Evolutionary conservation across 2,113 vertebrate species (phyloP), one percentile per base, ranked within the genome.

Genomic region (Chlamydotis undulata): DNA sequence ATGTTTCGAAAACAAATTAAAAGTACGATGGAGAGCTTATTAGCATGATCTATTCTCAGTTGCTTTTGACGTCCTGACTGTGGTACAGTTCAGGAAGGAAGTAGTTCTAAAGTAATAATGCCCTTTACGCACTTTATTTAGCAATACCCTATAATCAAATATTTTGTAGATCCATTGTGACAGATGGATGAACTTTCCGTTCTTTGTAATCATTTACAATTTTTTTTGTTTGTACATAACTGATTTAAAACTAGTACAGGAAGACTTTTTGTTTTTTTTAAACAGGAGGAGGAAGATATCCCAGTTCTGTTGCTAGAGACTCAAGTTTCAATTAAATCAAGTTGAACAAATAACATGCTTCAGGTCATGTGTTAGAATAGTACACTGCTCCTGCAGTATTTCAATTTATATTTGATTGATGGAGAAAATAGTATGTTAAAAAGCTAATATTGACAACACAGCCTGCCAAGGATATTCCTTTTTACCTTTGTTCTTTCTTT

Each of bases 111-210:
- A 90, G 14, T 55, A 83, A 33, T 71, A 19, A 49, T 74, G 13
- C 1, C 5, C 1, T 15, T 3, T 10, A 12, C 2, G 1, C 2
- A 1, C 2, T 57, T 17, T 49, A 19, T 74, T 67, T 49, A 75
- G 37, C 9, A 70, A 41, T 71, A 67, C 4, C 21, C 17, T 41
- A 12, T 22, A 37, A 39, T 65, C 5, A 73, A 47, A 24, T 79
- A 29, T 59, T 79, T 79, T 70, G 4, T 35, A 52, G n/a, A 37
- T 80, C 19, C 15, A 7, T 64, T 83, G 8, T 64, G 53, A 17
- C 23, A 68, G 15, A 6, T 19, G n/a, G 49, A 50, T 68, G 67
- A 76, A 33, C 14, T 82, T 86, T 61, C 13, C 15, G 5, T 73
- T 18, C 28, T 52, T 74, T 57, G 18, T 87, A 60, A 52, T 53